Evolutionary conservation across 1,140 invertebrate species (phyloP), one percentile per base, ranked within the genome.

Genomic region (Saxidomus purpurata): DNA sequence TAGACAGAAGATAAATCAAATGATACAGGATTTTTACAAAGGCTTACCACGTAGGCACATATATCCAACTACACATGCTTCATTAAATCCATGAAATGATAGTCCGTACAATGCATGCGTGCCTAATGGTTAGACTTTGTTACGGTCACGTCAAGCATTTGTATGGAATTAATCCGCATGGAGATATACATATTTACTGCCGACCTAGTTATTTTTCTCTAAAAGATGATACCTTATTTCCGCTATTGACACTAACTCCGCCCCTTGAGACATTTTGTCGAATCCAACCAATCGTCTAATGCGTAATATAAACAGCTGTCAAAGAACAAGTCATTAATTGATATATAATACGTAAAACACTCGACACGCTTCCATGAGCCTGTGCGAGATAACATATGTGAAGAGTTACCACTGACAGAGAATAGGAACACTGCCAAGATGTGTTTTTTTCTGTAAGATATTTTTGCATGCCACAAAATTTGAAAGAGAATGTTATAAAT

Each of bases 311-410:
- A 79, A 79, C 47, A 79, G 43, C 47, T 49, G 76, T 79, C 76
- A 79, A 79, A 79, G 76, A 79, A 55, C 76, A 79, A 52, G 76
- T 79, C 76, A 79, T 79, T 79, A 79, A 79, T 79, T 79, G 76
- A 79, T 79, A 79, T 79, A 79, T 79, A 79, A 79, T 52, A n/a
- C 76, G 76, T 52, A 79, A 52, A 79, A 79, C 76, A 52, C 76
- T 79, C 47, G 28, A 79, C 49, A 79, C 76, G 76, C 76, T 79
- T 49, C 76, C 76, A n/a, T 79, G 76, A 55, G 76, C 47, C 28
- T 38, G 25, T 79, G 76, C 28, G 17, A 79, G 76, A 79, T 79
- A 79, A 79, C 76, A 55, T 22, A 79, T 55, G 49, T 52, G 76
- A 55, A 31, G 76, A 79, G 36, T 36, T 36, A 79, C 76, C 34